phyloP scores from a whole-genome alignment of 2,797 vertebrate genomes.

The Nothura maculosa region DNA sequence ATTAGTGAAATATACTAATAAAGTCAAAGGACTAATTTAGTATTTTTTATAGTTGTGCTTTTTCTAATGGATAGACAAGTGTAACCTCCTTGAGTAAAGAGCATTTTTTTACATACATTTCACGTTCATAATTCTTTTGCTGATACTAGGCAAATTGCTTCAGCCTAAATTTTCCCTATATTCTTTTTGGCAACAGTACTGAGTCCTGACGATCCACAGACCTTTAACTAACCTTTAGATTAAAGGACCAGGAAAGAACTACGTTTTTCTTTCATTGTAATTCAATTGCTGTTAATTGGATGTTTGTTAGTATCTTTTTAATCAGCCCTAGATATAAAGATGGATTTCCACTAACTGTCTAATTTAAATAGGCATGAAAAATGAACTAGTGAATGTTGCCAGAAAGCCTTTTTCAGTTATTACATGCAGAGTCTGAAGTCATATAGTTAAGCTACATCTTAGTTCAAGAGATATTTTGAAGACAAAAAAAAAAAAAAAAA shows the following conservation, averaged over 20 bases:
- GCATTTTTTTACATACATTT: neutral
- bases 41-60: neutral
- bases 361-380: neutral
- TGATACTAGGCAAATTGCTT: neutral
- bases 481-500: neutral
- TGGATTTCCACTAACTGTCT: neutral
- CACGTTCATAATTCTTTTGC: neutral
- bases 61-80: slow-evolving; percentile 6
- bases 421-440: neutral
- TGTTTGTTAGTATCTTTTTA: neutral
- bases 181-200: neutral
- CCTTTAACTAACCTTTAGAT: neutral
- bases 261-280: neutral
- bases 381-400: neutral
- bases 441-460: neutral
- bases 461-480: neutral
- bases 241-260: neutral
- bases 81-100: neutral
- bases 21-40: neutral
- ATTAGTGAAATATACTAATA: neutral
- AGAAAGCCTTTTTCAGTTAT: neutral
- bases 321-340: neutral
- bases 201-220: neutral
- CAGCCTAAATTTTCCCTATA: neutral
- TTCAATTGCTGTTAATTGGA: neutral